Percentiles rank a stretch among this genome's conserved stretches.
phyloP scores from a whole-genome alignment of 2,113 vertebrate genomes.

The Tenrec ecaudatus region DNA sequence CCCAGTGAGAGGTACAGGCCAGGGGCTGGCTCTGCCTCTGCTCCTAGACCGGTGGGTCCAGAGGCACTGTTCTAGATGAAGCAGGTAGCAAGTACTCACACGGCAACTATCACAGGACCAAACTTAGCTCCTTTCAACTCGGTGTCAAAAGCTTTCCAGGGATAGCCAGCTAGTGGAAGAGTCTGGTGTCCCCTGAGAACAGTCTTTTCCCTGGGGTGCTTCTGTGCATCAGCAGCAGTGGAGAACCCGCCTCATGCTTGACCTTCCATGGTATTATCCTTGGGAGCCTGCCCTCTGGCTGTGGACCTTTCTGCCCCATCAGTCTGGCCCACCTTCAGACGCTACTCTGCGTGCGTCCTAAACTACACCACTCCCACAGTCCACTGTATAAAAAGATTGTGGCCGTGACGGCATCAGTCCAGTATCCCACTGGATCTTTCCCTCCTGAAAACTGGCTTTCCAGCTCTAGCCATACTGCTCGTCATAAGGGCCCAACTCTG shows the following conservation, averaged over 20 bases:
- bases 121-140: not conserved
- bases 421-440: not conserved
- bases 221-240: not conserved
- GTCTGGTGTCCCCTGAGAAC: not conserved
- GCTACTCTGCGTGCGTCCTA: not conserved
- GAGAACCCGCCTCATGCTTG: not conserved
- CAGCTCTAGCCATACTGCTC: not conserved
- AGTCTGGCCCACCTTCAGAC: not conserved
- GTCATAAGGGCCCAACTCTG: not conserved
- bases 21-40: not conserved
- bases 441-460: not conserved
- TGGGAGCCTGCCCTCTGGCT: not conserved
- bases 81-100: not conserved
- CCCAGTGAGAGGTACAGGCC: not conserved
- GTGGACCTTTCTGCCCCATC: not conserved
- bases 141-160: not conserved
- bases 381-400: not conserved
- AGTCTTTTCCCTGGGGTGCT: not conserved
- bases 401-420: not conserved
- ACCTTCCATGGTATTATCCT: rapidly evolving
- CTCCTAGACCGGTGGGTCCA: not conserved
- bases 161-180: not conserved
- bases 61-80: not conserved
- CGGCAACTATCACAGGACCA: not conserved
- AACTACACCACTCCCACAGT: not conserved